phyloP scores from a whole-genome alignment of 1,140 invertebrate species.

The Thalassaphorura encarpata region DNA sequence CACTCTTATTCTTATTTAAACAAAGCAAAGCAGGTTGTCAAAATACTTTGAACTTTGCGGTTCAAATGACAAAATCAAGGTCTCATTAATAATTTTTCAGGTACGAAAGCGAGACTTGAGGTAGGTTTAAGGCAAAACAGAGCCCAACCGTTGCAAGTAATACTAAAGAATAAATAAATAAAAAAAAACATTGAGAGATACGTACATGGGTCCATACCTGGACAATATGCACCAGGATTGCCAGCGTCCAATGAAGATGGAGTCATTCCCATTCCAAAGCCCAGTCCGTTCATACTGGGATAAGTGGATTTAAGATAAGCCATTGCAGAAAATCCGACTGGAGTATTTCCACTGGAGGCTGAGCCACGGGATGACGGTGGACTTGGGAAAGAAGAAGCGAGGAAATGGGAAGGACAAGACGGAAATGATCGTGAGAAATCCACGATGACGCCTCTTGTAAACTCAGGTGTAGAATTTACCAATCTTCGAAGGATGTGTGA shows the following conservation, averaged over 20 bases:
- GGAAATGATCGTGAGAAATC: slow-evolving; percentile 33
- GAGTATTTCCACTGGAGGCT: slow-evolving; percentile 31
- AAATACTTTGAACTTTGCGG: too few species aligned
- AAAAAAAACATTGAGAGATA: too few species aligned
- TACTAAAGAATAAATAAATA: too few species aligned
- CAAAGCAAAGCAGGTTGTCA: too few species aligned
- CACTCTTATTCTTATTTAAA: too few species aligned
- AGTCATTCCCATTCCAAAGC: slow-evolving; percentile 29
- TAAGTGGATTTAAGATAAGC: slow-evolving; percentile 33
- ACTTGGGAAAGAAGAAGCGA: slow-evolving; percentile 32
- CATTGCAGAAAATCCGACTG: slow-evolving; percentile 32
- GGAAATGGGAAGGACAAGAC: slow-evolving; percentile 32
- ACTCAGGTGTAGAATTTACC: background rate
- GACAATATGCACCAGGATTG: too few species aligned
- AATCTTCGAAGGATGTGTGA: too few species aligned
- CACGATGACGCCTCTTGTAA: slow-evolving; percentile 16
- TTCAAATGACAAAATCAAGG: too few species aligned
- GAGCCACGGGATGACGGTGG: slow-evolving; percentile 32
- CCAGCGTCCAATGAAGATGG: slow-evolving; percentile 13
- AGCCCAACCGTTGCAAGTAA: too few species aligned
- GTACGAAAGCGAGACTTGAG: too few species aligned
- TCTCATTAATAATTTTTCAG: too few species aligned
- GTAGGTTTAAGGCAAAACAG: too few species aligned
- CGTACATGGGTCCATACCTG: slow-evolving; percentile 1
- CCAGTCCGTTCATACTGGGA: slow-evolving; percentile 30